These are phyloP conservation scores for Ectemnius cavifrons DNA, from an alignment of 2,888 invertebrate genomes.

Conservation along the genomic window DNA sequence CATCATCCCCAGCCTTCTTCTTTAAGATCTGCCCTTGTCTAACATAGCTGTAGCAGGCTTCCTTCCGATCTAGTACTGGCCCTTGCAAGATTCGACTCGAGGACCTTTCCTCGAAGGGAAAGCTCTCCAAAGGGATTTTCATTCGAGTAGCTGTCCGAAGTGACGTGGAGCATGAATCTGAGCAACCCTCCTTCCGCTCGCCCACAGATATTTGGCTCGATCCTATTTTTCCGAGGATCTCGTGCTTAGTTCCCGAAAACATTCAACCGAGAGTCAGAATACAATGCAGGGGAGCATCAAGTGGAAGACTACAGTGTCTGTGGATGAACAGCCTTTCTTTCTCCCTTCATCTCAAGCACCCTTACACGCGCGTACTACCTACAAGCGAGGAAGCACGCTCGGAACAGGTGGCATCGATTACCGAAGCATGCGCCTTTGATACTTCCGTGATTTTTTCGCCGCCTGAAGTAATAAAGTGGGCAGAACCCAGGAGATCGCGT, in stretches of 20 bases:
- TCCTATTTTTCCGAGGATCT: constrained; percentile 3
- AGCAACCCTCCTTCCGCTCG: not conserved
- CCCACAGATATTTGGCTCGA: not conserved
- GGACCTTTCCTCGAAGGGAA: constrained; percentile 3
- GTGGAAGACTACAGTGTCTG: too few relatives aligned
- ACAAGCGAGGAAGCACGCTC: constrained; percentile 42
- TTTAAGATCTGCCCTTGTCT: not conserved
- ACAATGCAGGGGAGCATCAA: too few relatives aligned
- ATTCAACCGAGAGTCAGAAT: too few relatives aligned
- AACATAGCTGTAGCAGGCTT: not conserved
- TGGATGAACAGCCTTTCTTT: too few relatives aligned
- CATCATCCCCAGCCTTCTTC: constrained; percentile 16
- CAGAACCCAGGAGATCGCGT: constrained; percentile 22
- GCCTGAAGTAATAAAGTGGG: constrained; percentile 41
- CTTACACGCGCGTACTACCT: constrained; percentile 39
- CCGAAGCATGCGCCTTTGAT: constrained; percentile 52
- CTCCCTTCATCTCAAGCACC: too few relatives aligned
- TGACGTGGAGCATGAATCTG: not conserved
- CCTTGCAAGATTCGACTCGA: constrained; percentile 30
- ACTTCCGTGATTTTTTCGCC: constrained; percentile 59
- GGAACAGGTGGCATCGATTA: constrained; percentile 65
- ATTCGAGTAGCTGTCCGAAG: not conserved
- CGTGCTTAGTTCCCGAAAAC: too few relatives aligned
- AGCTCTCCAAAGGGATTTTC: not conserved
- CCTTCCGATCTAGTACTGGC: not conserved